phyloP scores from a whole-genome alignment of 1,140 invertebrate species.

The Drosophila baimaii region DNA sequence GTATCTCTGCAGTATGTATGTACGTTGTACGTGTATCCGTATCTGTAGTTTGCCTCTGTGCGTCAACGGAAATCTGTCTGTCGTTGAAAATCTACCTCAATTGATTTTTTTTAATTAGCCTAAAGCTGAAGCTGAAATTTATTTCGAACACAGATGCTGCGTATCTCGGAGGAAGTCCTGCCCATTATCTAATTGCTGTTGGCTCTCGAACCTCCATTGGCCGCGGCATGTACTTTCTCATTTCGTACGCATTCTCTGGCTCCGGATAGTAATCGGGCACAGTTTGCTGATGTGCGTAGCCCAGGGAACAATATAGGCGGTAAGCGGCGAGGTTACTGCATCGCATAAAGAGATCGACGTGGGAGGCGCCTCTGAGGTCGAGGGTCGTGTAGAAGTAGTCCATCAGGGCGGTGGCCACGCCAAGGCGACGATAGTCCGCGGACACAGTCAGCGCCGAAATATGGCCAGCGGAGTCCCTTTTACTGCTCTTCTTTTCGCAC shows the following conservation, averaged over 20 bases:
- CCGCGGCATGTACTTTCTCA: slow-evolving; percentile 39
- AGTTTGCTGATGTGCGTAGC: slow-evolving; percentile 34
- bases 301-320: slow-evolving; percentile 46
- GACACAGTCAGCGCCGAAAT: slow-evolving; percentile 45
- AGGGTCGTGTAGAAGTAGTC: slow-evolving; percentile 13
- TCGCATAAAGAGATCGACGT: slow-evolving; percentile 49
- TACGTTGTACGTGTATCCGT: slow-evolving; percentile 11
- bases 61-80: slow-evolving; percentile 74
- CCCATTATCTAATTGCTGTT: slow-evolving; percentile 18
- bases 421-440: slow-evolving; percentile 43
- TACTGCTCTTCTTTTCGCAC: not conserved
- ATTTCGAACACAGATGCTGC: slow-evolving; percentile 20
- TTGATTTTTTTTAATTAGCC: slow-evolving; percentile 66
- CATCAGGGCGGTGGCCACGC: slow-evolving; percentile 58
- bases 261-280: slow-evolving; percentile 57
- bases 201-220: slow-evolving; percentile 9
- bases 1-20: slow-evolving; percentile 21
- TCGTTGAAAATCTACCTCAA: slow-evolving; percentile 48
- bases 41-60: slow-evolving; percentile 52
- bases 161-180: slow-evolving; percentile 25
- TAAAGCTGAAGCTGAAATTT: slow-evolving; percentile 34
- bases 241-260: slow-evolving; percentile 61
- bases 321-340: slow-evolving; percentile 46
- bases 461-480: slow-evolving; percentile 32
- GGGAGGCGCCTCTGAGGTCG: slow-evolving; percentile 29